Base-by-base conservation (phyloP, 2,113 vertebrate genomes). In the Turdus rufiventris region DNA sequence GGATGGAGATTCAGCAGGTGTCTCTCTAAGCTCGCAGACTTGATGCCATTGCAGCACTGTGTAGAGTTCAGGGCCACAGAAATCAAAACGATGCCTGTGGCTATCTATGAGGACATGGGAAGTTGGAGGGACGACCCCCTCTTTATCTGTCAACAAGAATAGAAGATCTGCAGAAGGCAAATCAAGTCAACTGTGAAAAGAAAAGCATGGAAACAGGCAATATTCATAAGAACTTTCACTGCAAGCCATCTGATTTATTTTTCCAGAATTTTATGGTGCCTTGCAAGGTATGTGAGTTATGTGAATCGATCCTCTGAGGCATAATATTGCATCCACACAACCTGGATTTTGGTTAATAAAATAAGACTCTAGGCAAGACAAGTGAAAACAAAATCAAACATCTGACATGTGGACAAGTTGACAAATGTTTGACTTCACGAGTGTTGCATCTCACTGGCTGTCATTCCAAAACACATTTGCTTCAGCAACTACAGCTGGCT, bases 351-450 rank as follows among this genome's bases (percentile, higher is more conserved):
- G 0, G 56, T 91, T 96, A 80, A 96, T 92, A 95, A 94, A 89
- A 91, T 33, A 89, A 83, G 71, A 90, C 66, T 92, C 51, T 48
- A 87, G 85, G 71, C 80, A 92, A 85, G 50, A 71, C 81, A 94
- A 92, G 68, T 21, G 15, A 81, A 89, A 94, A 31, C 38, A 92
- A 89, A 93, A 76, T 83, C 74, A 79, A 89, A 51, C 36, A 83
- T 77, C 56, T 85, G 87, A 94, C 75, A 90, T 54, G 85, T 57
- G 82, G 86, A 94, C 73, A 87, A 94, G 85, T 7, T 73, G 82
- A 96, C 78, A 95, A 94, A 93, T 93, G 65, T 63, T 94, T 87
- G 88, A 90, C 70, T 94, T 85, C 81, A 36, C 54, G 91, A 93
- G 86, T 85, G 78, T 58, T 81, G 42, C 0, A 0, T 93, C 90